Percentiles rank a stretch among this genome's conserved stretches.
phyloP scores from a whole-genome alignment of 1,140 invertebrate genomes.

The Polyergus mexicanus region DNA sequence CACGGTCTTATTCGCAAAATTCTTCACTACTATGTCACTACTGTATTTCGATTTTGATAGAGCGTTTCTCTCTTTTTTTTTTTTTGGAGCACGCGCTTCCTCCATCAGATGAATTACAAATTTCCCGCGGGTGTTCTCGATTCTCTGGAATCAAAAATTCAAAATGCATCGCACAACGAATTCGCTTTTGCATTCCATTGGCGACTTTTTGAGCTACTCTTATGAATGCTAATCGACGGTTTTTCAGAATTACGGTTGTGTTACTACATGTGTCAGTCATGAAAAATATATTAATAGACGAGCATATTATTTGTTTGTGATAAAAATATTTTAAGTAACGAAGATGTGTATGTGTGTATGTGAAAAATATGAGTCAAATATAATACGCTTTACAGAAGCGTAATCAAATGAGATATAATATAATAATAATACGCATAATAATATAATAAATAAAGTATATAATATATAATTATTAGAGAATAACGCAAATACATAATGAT shows the following conservation, averaged over 20 bases:
- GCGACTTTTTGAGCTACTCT: conserved; percentile 63
- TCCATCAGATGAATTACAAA: conserved; percentile 67
- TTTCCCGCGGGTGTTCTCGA: conserved; percentile 47
- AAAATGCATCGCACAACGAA: conserved; percentile 29
- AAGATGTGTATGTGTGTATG: background rate
- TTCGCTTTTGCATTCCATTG: conserved; percentile 67
- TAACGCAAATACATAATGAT: no score
- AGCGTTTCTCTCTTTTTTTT: background rate
- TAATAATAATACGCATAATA: background rate
- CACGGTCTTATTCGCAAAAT: no score
- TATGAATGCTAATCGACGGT: conserved; percentile 76
- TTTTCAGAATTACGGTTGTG: conserved; percentile 56
- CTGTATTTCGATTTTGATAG: background rate
- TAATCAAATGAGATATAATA: background rate
- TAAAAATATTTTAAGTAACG: background rate
- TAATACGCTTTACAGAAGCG: background rate
- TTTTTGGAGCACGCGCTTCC: no score
- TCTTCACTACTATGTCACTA: background rate
- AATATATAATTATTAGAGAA: no score
- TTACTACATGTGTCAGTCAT: background rate
- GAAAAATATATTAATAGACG: background rate
- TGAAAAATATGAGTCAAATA: background rate
- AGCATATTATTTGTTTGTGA: background rate
- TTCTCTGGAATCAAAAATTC: conserved; percentile 53
- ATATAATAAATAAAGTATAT: conserved; percentile 7